phyloP scores from a whole-genome alignment of 2,797 vertebrate species.

The Phalanger gymnotis region DNA sequence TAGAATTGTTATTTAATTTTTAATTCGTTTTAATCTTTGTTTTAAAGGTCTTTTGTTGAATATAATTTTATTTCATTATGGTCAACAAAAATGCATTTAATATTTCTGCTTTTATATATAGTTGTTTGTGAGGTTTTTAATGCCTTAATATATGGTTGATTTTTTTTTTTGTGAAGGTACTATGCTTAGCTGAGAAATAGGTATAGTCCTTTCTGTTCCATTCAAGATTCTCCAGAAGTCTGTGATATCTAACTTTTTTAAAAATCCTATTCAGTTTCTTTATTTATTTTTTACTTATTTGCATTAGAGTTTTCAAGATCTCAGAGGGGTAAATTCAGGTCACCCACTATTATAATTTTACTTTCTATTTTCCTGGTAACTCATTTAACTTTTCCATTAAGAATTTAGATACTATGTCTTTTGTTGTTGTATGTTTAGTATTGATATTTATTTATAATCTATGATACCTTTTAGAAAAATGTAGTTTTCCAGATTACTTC shows the following conservation, averaged over 20 bases:
- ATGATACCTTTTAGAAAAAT: neutral
- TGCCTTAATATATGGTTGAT: neutral
- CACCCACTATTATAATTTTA: neutral
- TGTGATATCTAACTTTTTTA: neutral
- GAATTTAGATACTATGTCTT: neutral
- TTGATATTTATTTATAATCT: neutral
- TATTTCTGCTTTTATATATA: neutral
- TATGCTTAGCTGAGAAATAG: neutral
- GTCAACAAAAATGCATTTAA: neutral
- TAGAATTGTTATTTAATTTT: neutral
- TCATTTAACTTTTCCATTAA: neutral
- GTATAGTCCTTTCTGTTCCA: neutral
- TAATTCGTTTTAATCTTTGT: neutral
- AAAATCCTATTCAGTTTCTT: neutral
- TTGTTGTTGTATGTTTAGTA: neutral
- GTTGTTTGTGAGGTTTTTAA: neutral
- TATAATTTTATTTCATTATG: neutral
- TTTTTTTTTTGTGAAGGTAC: neutral
- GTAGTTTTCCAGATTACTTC: neutral
- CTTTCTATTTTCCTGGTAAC: neutral
- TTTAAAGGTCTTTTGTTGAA: neutral
- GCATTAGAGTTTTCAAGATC: neutral
- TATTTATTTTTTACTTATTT: neutral
- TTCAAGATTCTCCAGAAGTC: neutral
- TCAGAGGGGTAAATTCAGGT: neutral